phyloP scores from a whole-genome alignment of 2,797 vertebrate species.

The Sebastes hubbsi region DNA sequence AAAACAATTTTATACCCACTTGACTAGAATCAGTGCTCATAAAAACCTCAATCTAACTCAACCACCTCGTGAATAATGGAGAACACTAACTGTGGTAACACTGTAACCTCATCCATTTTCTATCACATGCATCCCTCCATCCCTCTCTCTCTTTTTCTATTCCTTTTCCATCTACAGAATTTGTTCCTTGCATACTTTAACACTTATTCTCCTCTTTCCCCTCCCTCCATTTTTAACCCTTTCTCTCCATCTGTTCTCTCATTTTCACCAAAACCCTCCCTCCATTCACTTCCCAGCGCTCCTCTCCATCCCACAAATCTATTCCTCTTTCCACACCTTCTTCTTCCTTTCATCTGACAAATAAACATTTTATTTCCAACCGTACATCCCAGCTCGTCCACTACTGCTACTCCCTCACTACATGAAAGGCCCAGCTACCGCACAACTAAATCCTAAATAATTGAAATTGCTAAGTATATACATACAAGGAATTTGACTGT shows the following conservation, averaged over 20 bases:
- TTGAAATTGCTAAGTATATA: too few species aligned
- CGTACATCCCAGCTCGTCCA: neutral
- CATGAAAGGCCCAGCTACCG: too few species aligned
- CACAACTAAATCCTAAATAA: too few species aligned
- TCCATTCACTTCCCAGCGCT: neutral
- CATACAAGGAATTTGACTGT: too few species aligned
- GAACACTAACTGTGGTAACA: slow-evolving; percentile 31
- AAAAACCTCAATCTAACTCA: slow-evolving; percentile 27
- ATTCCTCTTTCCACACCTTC: neutral
- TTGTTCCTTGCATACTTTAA: too few species aligned
- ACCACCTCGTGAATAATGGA: slow-evolving; percentile 43
- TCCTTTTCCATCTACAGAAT: neutral
- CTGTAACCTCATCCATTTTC: slow-evolving; percentile 39
- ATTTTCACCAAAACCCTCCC: neutral
- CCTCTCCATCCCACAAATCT: neutral
- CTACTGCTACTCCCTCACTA: neutral
- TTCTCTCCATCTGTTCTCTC: neutral
- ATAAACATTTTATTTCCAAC: neutral
- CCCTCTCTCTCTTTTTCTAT: neutral
- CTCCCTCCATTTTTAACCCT: neutral
- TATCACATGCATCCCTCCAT: neutral
- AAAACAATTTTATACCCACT: slow-evolving; percentile 26
- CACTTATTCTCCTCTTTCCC: too few species aligned
- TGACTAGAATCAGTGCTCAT: slow-evolving; percentile 21
- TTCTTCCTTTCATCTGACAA: neutral